These are phyloP conservation scores for Dinoponera quadriceps DNA, from an alignment of 1,140 invertebrate species.

Conservation along the genomic window DNA sequence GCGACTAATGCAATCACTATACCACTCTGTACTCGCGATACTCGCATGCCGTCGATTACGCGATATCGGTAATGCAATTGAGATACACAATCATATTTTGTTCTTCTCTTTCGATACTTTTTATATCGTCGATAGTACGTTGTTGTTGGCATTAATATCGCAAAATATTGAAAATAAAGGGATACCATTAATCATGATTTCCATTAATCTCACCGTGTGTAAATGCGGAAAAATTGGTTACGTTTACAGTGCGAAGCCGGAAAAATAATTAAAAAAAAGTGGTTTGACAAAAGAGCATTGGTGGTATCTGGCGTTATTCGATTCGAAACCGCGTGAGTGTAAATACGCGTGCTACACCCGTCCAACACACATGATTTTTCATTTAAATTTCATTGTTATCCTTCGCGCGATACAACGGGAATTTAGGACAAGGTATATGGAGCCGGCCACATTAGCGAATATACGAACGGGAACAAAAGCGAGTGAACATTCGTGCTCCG, in stretches of 20 bases:
- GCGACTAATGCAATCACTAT: background rate
- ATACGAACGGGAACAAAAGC: conserved; percentile 3
- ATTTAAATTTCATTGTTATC: conserved; percentile 52
- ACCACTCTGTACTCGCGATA: background rate
- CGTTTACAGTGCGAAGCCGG: conserved; percentile 4
- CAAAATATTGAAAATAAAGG: background rate
- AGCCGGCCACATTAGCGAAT: background rate
- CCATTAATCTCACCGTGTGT: conserved; percentile 17
- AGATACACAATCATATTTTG: background rate
- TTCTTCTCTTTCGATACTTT: background rate
- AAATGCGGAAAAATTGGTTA: conserved; percentile 20
- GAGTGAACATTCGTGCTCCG: conserved; percentile 28
- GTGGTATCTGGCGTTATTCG: conserved; percentile 32
- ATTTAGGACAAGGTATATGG: conserved; percentile 9
- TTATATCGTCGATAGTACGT: background rate
- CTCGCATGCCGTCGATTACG: no score
- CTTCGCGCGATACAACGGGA: background rate
- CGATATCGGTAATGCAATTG: background rate
- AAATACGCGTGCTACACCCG: conserved; percentile 16
- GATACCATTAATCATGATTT: conserved; percentile 10
- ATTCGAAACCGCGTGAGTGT: conserved; percentile 44
- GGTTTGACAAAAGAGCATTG: conserved; percentile 8
- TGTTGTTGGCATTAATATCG: background rate
- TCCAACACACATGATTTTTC: conserved; percentile 24
- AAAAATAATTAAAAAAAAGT: background rate